phyloP scores from a whole-genome alignment of 2,888 invertebrate genomes.

The Oxyteleia sp. region DNA sequence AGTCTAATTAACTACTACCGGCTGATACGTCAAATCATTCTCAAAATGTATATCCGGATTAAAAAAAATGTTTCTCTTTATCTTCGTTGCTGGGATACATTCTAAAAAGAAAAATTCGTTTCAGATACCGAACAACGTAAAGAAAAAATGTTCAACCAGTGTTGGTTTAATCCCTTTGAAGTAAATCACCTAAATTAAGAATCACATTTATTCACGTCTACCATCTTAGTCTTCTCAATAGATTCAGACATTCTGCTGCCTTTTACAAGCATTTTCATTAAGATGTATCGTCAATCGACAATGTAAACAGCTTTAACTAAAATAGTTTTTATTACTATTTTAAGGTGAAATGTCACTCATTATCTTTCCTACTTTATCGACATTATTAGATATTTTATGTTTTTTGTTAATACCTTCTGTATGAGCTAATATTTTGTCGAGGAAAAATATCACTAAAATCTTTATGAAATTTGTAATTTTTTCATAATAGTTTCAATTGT shows the following conservation, averaged over 20 bases:
- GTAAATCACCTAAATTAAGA: slow-evolving; percentile 38
- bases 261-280: slow-evolving; percentile 15
- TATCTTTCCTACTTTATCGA: too few relatives aligned
- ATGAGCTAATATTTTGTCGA: too few relatives aligned
- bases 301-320: too few relatives aligned
- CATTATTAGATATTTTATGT: too few relatives aligned
- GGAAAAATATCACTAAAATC: too few relatives aligned
- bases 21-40: slow-evolving; percentile 76
- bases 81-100: neutral
- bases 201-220: slow-evolving; percentile 29
- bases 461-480: too few relatives aligned
- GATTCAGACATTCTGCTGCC: neutral
- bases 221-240: slow-evolving; percentile 21
- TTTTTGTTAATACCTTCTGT: too few relatives aligned
- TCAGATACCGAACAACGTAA: slow-evolving; percentile 32
- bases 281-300: too few relatives aligned
- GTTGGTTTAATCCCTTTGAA: slow-evolving; percentile 39
- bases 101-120: slow-evolving; percentile 14
- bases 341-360: too few relatives aligned
- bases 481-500: too few relatives aligned
- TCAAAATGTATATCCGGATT: slow-evolving; percentile 39
- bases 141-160: slow-evolving; percentile 27
- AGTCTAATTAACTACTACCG: slow-evolving; percentile 81
- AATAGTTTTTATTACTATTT: too few relatives aligned
- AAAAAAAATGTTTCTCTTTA: slow-evolving; percentile 16